Evolutionary conservation across 2,888 invertebrate species (phyloP).

Genomic region (Acleris laterana): DNA sequence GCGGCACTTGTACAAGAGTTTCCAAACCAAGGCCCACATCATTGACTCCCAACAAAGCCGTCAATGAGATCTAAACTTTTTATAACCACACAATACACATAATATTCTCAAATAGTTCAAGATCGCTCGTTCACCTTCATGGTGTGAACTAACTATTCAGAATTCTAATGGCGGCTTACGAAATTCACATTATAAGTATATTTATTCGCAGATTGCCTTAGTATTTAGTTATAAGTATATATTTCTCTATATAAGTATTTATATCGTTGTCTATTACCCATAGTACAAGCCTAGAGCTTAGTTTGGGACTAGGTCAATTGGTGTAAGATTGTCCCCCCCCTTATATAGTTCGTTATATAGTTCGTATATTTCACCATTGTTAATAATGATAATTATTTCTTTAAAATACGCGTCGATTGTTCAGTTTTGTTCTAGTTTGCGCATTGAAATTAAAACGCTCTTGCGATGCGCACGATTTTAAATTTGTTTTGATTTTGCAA

Average conservation of each 20-base stretch:
- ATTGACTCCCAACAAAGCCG: conserved; percentile 28
- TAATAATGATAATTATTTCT: conserved; percentile 28
- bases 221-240: conserved; percentile 31
- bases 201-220: conserved; percentile 21
- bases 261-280: too few relatives aligned
- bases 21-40: conserved; percentile 23
- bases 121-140: conserved; percentile 49
- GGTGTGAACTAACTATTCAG: conserved; percentile 43
- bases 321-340: too few relatives aligned
- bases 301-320: too few relatives aligned
- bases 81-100: conserved; percentile 28
- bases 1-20: conserved; percentile 17
- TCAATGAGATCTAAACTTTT: conserved; percentile 35
- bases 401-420: conserved; percentile 12
- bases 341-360: too few relatives aligned
- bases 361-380: conserved; percentile 35
- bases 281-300: too few relatives aligned
- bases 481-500: too few relatives aligned
- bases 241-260: too few relatives aligned
- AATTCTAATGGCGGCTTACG: conserved; percentile 41
- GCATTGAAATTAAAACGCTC: conserved; percentile 14
- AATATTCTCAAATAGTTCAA: conserved; percentile 52
- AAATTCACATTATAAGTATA: conserved; percentile 36
- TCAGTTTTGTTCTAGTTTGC: conserved; percentile 15
- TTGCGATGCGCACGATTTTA: conserved; percentile 9